Evolutionary conservation across 1,140 invertebrate species (phyloP).

Genomic region (Phymastichus coffea): DNA sequence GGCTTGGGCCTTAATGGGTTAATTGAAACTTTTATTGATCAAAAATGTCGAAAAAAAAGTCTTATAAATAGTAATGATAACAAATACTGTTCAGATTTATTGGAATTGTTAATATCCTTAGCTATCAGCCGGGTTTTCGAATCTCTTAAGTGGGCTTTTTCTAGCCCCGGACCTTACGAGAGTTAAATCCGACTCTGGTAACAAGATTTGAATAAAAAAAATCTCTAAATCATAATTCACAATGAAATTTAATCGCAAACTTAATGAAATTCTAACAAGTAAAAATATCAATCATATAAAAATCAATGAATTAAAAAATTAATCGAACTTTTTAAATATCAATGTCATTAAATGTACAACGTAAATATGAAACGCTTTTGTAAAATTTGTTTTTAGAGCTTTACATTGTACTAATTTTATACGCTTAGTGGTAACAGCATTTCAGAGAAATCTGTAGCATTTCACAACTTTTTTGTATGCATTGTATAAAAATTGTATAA

Average conservation of each 20-base stretch:
- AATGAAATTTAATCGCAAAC: slow-evolving; percentile 1
- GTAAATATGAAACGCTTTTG: slow-evolving; percentile 22
- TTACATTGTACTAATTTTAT: slow-evolving; percentile 27
- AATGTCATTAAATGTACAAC: slow-evolving; percentile 6
- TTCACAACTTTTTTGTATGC: slow-evolving; percentile 16
- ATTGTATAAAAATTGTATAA: slow-evolving; percentile 26
- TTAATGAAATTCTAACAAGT: slow-evolving; percentile 18
- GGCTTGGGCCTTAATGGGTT: too few relatives aligned
- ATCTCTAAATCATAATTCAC: not conserved
- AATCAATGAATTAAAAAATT: slow-evolving; percentile 7
- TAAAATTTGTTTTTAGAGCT: slow-evolving; percentile 14
- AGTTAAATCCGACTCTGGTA: too few relatives aligned
- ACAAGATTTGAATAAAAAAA: not conserved
- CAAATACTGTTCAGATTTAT: too few relatives aligned
- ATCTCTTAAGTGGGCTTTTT: too few relatives aligned
- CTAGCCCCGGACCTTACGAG: too few relatives aligned
- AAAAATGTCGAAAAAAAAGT: too few relatives aligned
- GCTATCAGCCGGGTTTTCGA: too few relatives aligned
- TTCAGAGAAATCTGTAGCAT: slow-evolving; percentile 23
- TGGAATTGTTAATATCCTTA: too few relatives aligned
- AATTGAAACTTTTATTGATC: too few relatives aligned
- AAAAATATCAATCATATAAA: slow-evolving; percentile 6
- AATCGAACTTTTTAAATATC: not conserved
- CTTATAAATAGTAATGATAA: too few relatives aligned
- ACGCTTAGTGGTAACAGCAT: slow-evolving; percentile 22